Base-by-base conservation (phyloP, 2,113 vertebrate genomes). In the Mormoops blainvillei region DNA sequence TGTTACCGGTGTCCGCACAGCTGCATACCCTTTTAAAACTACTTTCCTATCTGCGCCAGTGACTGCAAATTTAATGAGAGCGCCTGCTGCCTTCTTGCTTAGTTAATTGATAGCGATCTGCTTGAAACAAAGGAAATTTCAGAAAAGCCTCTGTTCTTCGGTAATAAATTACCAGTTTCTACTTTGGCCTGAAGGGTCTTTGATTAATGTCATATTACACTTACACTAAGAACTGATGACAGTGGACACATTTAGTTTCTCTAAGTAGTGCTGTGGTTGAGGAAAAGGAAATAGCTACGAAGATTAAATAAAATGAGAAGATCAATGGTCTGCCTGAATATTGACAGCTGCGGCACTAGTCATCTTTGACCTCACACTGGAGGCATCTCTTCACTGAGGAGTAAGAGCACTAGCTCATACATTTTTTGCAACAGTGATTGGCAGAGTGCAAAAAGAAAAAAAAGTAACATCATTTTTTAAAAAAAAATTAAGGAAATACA, bases 151-250 rank as follows among this genome's bases (percentile, higher is more conserved):
- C 97, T 98, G 97, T 98, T 98, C 98, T 98, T 98, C 76, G 96
- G 97, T 98, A 98, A 98, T 98, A 98, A 98, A 99, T 98, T 98
- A 98, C 94, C 97, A 98, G 94, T 97, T 98, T 98, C 91, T 98
- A 98, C 96, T 98, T 97, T 95, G 98, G 97, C 98, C 98, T 97
- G 96, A 98, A 98, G 96, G 97, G 94, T 83, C 98, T 98, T 98
- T 98, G 98, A 98, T 98, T 98, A 97, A 92, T 98, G 98, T 98
- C 98, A 98, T 98, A 98, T 98, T 98, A 98, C 94, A 97, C 97
- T 98, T 98, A 97, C 88, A 85, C 95, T 97, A 98, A 98, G 97
- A 96, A 97, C 95, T 98, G 95, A 95, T 97, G 97, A 98, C 97
- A 98, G 98, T 95, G 91, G 97, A 96, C 94, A 98, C 94, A 95